phyloP scores from a whole-genome alignment of 2,113 vertebrate genomes.

The Nestor notabilis region DNA sequence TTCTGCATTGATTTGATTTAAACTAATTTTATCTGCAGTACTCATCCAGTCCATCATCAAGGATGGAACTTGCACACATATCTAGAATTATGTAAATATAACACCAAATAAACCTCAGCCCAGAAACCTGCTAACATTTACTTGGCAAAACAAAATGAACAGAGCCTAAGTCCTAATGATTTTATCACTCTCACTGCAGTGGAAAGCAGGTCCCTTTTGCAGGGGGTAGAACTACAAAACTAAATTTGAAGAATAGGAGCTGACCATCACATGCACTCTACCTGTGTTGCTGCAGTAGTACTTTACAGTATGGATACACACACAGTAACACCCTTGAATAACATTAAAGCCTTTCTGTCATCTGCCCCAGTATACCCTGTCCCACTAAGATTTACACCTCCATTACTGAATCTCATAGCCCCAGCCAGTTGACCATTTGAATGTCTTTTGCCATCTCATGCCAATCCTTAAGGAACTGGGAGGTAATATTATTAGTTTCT shows the following conservation, averaged over 20 bases:
- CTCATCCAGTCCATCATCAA: neutral
- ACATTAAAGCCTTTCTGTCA: neutral
- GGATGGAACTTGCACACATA: neutral
- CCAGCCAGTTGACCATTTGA: neutral
- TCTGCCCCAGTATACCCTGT: neutral
- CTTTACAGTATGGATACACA: neutral
- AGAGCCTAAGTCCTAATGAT: neutral
- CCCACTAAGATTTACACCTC: neutral
- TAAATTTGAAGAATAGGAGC: neutral
- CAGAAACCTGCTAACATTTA: neutral
- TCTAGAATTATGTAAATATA: neutral
- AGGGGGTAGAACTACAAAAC: neutral
- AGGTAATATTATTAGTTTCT: neutral
- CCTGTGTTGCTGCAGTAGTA: neutral
- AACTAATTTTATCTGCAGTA: conserved; percentile 7
- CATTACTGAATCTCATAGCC: neutral
- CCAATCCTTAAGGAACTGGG: neutral
- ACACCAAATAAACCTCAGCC: neutral
- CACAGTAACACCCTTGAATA: neutral
- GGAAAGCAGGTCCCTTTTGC: neutral
- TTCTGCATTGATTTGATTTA: neutral
- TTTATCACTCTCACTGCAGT: neutral
- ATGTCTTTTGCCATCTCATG: neutral
- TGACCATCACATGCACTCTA: neutral
- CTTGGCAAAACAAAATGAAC: neutral